Evolutionary conservation across 2,113 vertebrate species (phyloP).

Genomic region (Crotalus tigris): DNA sequence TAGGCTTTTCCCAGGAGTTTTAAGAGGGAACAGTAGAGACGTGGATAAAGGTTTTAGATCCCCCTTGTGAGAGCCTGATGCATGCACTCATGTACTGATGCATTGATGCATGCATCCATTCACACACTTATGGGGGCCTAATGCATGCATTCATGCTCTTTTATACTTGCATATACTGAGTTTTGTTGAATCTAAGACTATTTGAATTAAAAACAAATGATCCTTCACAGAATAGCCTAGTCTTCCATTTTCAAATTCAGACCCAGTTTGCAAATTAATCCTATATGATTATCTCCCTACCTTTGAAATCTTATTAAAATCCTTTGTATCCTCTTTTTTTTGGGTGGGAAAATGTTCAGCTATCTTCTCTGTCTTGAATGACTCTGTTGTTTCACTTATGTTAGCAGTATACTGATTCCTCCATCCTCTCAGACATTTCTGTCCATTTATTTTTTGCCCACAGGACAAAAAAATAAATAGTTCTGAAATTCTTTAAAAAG

Average conservation of each 20-base stretch:
- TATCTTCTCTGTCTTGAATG: not conserved
- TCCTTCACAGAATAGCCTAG: too few species aligned
- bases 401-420: slow-evolving; percentile 47
- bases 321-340: not conserved
- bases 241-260: not conserved
- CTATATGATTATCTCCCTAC: not conserved
- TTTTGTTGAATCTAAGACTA: not conserved
- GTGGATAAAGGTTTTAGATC: not conserved
- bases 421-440: slow-evolving; percentile 54
- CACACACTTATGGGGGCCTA: not conserved
- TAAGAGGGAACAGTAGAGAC: not conserved
- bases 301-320: not conserved
- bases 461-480: slow-evolving; percentile 52
- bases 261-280: not conserved
- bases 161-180: not conserved
- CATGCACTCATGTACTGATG: not conserved
- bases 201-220: not conserved
- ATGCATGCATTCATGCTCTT: not conserved
- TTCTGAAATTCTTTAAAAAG: slow-evolving; percentile 42
- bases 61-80: not conserved
- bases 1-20: not conserved
- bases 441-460: slow-evolving; percentile 59
- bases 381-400: not conserved
- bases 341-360: not conserved
- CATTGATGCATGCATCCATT: not conserved